Evolutionary conservation across 2,888 invertebrate genomes (phyloP).

Genomic region (Cerceris rybyensis): DNA sequence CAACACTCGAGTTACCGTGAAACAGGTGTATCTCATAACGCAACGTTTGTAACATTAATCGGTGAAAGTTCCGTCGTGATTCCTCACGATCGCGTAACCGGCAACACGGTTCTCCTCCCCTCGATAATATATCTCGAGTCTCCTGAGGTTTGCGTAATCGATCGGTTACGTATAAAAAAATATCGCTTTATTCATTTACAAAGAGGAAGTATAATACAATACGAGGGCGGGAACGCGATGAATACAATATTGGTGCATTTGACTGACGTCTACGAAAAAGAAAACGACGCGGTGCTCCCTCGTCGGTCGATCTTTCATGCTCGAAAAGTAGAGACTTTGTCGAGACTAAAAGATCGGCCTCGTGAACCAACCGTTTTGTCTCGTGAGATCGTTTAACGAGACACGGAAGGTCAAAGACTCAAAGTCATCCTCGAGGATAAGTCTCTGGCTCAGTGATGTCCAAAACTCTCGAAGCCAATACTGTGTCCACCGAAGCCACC

Average conservation of each 20-base stretch:
- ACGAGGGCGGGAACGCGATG: constrained; percentile 55
- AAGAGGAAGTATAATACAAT: constrained; percentile 56
- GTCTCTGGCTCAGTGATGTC: constrained; percentile 53
- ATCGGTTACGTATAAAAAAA: constrained; percentile 62
- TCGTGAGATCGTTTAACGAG: constrained; percentile 18
- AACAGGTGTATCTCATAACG: constrained; percentile 54
- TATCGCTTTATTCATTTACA: constrained; percentile 66
- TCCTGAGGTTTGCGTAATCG: constrained; percentile 47
- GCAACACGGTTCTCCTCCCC: constrained; percentile 22
- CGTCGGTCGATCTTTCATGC: constrained; percentile 7
- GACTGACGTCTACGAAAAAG: constrained; percentile 30
- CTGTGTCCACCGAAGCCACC: no score
- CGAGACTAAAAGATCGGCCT: constrained; percentile 12
- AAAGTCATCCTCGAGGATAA: constrained; percentile 19
- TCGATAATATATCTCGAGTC: not conserved
- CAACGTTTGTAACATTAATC: constrained; percentile 51
- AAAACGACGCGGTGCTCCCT: constrained; percentile 17
- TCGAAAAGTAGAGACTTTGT: not conserved
- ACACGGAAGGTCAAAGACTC: constrained; percentile 41
- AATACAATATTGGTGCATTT: constrained; percentile 62
- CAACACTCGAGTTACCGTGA: constrained; percentile 21
- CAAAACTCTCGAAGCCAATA: constrained; percentile 49
- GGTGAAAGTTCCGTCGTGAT: constrained; percentile 64
- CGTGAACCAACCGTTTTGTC: constrained; percentile 10
- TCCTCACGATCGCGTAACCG: constrained; percentile 57